These are phyloP conservation scores for Xerus inauris DNA, from an alignment of 2,113 vertebrate species.

Conservation along the genomic window DNA sequence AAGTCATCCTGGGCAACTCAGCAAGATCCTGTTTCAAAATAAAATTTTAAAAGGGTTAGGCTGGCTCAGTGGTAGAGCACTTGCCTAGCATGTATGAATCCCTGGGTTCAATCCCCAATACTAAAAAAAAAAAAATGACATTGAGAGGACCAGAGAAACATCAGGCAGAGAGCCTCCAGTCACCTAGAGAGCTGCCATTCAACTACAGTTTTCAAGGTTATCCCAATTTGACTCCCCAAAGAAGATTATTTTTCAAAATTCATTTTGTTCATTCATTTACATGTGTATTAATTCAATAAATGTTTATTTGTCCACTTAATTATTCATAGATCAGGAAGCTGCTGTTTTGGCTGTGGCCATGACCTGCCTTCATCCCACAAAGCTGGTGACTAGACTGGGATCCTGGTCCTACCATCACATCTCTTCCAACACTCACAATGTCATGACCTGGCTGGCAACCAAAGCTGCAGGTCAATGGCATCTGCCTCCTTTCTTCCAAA, in stretches of 20 bases:
- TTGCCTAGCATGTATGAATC: background rate
- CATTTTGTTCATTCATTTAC: background rate
- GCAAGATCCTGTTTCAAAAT: background rate
- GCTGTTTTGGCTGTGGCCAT: background rate
- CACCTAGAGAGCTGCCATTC: background rate
- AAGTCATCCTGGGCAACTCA: background rate
- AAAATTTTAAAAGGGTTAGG: background rate
- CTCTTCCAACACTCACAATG: background rate
- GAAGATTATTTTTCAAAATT: background rate
- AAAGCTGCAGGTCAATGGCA: background rate
- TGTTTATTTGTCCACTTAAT: background rate
- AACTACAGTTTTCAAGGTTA: background rate
- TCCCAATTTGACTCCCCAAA: background rate
- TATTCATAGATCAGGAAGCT: background rate
- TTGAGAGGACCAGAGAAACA: background rate
- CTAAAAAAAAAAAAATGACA: background rate
- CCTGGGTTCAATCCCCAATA: background rate
- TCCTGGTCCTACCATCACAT: background rate
- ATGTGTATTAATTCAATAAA: background rate
- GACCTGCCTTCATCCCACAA: background rate
- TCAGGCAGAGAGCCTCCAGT: background rate
- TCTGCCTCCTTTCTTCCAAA: conserved; percentile 6
- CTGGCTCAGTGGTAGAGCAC: too few species aligned
- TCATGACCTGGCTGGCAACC: background rate
- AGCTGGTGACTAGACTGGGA: background rate